These are phyloP conservation scores for Hiodon tergisus DNA, from an alignment of 2,113 vertebrate species.

Conservation along the genomic window DNA sequence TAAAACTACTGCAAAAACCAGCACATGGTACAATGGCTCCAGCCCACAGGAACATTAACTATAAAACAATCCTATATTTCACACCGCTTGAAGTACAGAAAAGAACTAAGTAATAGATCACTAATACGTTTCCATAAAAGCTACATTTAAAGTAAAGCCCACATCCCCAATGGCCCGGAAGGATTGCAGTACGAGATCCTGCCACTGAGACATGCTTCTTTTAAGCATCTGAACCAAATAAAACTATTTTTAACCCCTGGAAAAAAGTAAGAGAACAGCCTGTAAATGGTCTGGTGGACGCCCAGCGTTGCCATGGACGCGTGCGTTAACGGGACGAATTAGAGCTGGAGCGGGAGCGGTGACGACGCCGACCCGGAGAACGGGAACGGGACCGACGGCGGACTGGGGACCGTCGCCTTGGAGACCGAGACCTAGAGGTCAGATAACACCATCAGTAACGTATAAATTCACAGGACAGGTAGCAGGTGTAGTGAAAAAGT, in stretches of 20 bases:
- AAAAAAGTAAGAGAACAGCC: no score
- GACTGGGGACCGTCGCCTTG: conserved; percentile 82
- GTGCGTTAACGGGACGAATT: conserved; percentile 88
- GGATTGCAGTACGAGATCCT: no score
- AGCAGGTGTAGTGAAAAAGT: no score
- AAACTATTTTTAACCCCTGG: no score
- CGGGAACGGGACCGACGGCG: conserved; percentile 74
- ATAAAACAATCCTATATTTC: neutral
- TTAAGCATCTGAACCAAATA: no score
- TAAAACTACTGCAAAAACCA: conserved; percentile 11
- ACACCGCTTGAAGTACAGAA: neutral
- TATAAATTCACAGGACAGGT: no score
- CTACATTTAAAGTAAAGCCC: no score
- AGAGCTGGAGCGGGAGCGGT: conserved; percentile 93
- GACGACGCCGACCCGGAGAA: conserved; percentile 86
- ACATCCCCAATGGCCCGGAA: no score
- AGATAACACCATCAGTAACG: neutral
- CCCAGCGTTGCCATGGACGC: conserved; percentile 1
- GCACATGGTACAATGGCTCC: conserved; percentile 12
- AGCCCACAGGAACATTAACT: neutral
- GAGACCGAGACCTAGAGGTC: conserved; percentile 80
- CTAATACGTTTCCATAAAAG: no score
- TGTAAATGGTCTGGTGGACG: neutral
- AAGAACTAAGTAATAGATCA: no score
- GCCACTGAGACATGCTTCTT: no score